These are phyloP conservation scores for Aurelia coerulea DNA, from an alignment of 30 jellyfish, hydroid and myxozoan species.

Conservation along the genomic window DNA sequence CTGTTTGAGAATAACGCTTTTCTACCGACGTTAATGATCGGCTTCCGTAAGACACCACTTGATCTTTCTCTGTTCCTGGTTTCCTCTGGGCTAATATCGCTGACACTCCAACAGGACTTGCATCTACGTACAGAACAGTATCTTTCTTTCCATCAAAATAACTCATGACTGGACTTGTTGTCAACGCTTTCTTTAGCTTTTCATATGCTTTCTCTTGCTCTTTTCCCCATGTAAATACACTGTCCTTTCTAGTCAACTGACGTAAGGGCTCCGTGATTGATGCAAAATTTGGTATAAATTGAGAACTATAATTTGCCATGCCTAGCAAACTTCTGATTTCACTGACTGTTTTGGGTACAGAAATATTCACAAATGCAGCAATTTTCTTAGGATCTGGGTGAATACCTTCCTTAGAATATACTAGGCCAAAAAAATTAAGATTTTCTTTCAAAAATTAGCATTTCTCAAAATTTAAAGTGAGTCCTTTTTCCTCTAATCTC, in stretches of 20 bases:
- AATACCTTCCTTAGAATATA: constrained; percentile 41
- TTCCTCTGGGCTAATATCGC: constrained; percentile 6
- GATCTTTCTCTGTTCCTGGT: not conserved
- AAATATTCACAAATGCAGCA: too few relatives aligned
- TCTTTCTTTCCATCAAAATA: constrained; percentile 42
- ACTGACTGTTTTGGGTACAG: not conserved
- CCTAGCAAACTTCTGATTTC: constrained; percentile 22
- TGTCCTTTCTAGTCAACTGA: constrained; percentile 25
- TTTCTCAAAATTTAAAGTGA: constrained; percentile 18
- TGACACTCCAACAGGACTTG: constrained; percentile 58
- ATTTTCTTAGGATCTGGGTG: constrained; percentile 48
- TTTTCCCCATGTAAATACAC: constrained; percentile 1
- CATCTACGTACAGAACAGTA: constrained; percentile 39
- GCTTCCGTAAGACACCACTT: constrained; percentile 35
- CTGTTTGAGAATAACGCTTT: constrained; percentile 44
- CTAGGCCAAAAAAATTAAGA: constrained; percentile 58
- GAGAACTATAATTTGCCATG: constrained; percentile 26
- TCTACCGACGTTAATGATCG: constrained; percentile 17
- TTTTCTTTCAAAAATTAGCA: constrained; percentile 40
- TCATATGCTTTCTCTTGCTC: constrained; percentile 21
- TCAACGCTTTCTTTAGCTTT: constrained; percentile 1
- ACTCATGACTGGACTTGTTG: constrained; percentile 11
- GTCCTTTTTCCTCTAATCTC: too few relatives aligned
- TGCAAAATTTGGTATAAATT: constrained; percentile 38
- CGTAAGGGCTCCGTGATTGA: constrained; percentile 46